Evolutionary conservation across 2,797 vertebrate species (phyloP).

Genomic region (Poecilia picta): DNA sequence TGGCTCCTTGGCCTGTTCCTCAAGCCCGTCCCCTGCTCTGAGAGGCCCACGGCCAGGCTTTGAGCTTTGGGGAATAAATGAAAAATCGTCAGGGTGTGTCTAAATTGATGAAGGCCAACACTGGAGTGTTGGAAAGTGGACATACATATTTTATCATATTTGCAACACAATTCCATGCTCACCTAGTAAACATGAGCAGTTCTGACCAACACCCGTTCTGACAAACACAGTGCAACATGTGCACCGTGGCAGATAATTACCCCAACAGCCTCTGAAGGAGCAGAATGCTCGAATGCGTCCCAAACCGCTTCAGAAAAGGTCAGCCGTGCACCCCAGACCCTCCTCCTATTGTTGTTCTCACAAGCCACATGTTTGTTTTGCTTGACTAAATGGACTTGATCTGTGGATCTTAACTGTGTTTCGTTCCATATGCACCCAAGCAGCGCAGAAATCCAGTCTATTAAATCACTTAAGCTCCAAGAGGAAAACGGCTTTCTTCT

Average conservation of each 20-base stretch:
- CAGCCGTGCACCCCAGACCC: slow-evolving; percentile 65
- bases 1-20: slow-evolving; percentile 70
- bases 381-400: slow-evolving; percentile 74
- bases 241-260: slow-evolving; percentile 76
- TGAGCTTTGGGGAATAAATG: slow-evolving; percentile 35
- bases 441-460: slow-evolving; percentile 24
- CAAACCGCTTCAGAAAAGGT: slow-evolving; percentile 77
- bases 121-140: slow-evolving; percentile 23
- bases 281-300: slow-evolving; percentile 69
- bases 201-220: background rate
- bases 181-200: slow-evolving; percentile 37
- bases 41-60: slow-evolving; percentile 52
- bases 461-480: background rate
- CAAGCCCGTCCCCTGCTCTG: slow-evolving; percentile 58
- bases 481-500: background rate
- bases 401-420: slow-evolving; percentile 39
- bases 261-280: slow-evolving; percentile 68
- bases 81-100: slow-evolving; percentile 1
- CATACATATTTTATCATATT: slow-evolving; percentile 45
- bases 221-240: slow-evolving; percentile 53
- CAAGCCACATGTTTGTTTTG: slow-evolving; percentile 75
- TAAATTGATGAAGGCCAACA: slow-evolving; percentile 22
- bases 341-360: slow-evolving; percentile 68
- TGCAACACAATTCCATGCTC: slow-evolving; percentile 36
- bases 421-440: slow-evolving; percentile 30